Evolutionary conservation across 2,888 invertebrate genomes (phyloP).

Genomic region (Theristus sp.): DNA sequence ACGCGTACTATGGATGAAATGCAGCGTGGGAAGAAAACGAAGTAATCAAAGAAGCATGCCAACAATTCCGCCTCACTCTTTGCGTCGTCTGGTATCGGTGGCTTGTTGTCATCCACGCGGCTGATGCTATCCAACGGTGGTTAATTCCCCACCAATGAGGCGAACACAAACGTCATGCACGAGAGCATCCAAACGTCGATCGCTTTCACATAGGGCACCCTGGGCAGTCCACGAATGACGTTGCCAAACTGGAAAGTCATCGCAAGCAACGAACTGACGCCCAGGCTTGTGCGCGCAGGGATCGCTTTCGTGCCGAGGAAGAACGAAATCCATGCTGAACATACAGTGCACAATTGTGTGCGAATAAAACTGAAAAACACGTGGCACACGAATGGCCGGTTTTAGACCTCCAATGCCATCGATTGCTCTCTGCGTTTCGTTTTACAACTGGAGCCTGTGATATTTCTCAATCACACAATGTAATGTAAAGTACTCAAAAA

Average conservation of each 20-base stretch:
- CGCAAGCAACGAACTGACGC: conserved; percentile 7
- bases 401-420: no score
- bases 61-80: no score
- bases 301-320: conserved; percentile 6
- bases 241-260: conserved; percentile 9
- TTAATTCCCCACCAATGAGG: conserved; percentile 8
- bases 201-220: conserved; percentile 7
- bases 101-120: conserved; percentile 4
- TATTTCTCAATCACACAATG: no score
- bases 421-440: no score
- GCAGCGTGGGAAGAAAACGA: no score
- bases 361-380: no score
- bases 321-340: conserved; percentile 7
- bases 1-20: no score
- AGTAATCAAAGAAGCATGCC: no score
- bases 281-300: conserved; percentile 8
- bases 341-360: not conserved
- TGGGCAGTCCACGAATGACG: conserved; percentile 6
- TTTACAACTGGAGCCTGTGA: no score
- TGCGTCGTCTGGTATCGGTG: not conserved
- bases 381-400: no score
- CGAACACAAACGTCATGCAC: conserved; percentile 10
- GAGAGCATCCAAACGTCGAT: conserved; percentile 10
- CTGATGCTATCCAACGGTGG: conserved; percentile 7
- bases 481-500: no score